A percentile compares a stretch with the other conserved stretches of the same genome.
phyloP scores from a whole-genome alignment of 64 coral and sea anemone species.

The Orbicella faveolata region DNA sequence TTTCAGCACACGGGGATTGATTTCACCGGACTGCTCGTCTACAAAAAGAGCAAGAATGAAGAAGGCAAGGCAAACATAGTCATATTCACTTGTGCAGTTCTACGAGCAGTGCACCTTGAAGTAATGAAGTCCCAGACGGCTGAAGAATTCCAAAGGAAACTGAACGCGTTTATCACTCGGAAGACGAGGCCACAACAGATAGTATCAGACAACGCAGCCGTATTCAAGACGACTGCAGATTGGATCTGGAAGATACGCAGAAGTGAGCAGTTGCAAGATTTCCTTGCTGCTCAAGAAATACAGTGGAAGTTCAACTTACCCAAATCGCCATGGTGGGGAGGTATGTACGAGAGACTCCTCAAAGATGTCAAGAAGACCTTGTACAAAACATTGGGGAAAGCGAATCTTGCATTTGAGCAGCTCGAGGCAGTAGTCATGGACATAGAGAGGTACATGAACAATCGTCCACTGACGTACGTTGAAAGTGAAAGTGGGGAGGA shows the following conservation, averaged over 20 bases:
- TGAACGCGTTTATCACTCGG: constrained; percentile 56
- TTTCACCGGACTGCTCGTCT: constrained; percentile 50
- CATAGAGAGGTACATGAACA: constrained; percentile 11
- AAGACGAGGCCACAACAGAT: constrained; percentile 57
- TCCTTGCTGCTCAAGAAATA: constrained; percentile 37
- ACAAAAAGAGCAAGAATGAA: constrained; percentile 39
- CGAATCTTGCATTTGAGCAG: constrained; percentile 36
- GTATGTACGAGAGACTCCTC: constrained; percentile 52
- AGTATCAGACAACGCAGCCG: constrained; percentile 51
- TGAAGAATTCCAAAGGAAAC: constrained; percentile 51
- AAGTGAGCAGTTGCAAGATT: constrained; percentile 53
- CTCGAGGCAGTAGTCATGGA: constrained; percentile 22
- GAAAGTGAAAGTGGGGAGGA: not conserved
- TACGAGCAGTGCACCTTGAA: constrained; percentile 64
- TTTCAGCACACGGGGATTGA: constrained; percentile 50
- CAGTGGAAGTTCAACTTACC: constrained; percentile 52
- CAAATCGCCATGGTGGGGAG: constrained; percentile 74
- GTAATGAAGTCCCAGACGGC: constrained; percentile 48
- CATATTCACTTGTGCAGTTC: constrained; percentile 54
- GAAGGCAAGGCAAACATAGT: constrained; percentile 42
- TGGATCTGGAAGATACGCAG: constrained; percentile 60
- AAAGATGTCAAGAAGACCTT: constrained; percentile 63
- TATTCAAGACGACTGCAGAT: constrained; percentile 35
- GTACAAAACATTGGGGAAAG: constrained; percentile 70
- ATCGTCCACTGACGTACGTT: constrained; percentile 22